These are phyloP conservation scores for Alcis repandata DNA, from an alignment of 2,888 invertebrate species.

Conservation along the genomic window DNA sequence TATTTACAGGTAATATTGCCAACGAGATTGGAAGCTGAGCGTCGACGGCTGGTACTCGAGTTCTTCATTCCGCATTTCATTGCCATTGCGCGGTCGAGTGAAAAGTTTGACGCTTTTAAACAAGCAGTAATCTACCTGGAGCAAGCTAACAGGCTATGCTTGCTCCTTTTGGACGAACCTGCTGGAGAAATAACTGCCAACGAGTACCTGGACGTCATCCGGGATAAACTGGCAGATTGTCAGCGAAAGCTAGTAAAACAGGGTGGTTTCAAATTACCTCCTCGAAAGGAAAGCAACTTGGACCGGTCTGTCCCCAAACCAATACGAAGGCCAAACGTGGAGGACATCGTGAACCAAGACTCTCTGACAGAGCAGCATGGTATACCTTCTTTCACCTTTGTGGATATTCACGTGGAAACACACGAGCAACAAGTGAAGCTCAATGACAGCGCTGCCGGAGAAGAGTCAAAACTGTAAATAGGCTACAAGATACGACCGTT, in stretches of 20 bases:
- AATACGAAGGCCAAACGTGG: conserved; percentile 66
- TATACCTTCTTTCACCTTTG: conserved; percentile 72
- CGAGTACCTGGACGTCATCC: conserved; percentile 85
- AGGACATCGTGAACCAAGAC: conserved; percentile 68
- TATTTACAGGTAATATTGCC: conserved; percentile 75
- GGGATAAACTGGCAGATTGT: conserved; percentile 80
- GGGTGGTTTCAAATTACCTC: conserved; percentile 74
- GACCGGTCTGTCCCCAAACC: conserved; percentile 59
- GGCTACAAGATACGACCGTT: background rate
- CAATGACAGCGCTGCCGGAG: conserved; percentile 56
- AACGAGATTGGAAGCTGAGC: conserved; percentile 84
- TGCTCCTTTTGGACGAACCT: conserved; percentile 86
- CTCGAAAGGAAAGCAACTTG: conserved; percentile 66
- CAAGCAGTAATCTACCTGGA: conserved; percentile 90
- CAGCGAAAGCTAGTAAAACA: conserved; percentile 76
- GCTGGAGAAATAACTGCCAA: conserved; percentile 84
- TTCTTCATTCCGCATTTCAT: conserved; percentile 91
- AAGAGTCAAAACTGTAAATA: conserved; percentile 76
- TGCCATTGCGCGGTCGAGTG: conserved; percentile 89
- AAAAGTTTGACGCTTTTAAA: conserved; percentile 86
- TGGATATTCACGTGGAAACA: conserved; percentile 72
- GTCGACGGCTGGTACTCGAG: conserved; percentile 88
- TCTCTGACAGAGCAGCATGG: conserved; percentile 68
- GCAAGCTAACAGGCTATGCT: conserved; percentile 89
- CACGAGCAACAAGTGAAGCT: conserved; percentile 55